These are phyloP conservation scores for Drosophila gaucha DNA, from an alignment of 2,888 invertebrate genomes.

Conservation along the genomic window DNA sequence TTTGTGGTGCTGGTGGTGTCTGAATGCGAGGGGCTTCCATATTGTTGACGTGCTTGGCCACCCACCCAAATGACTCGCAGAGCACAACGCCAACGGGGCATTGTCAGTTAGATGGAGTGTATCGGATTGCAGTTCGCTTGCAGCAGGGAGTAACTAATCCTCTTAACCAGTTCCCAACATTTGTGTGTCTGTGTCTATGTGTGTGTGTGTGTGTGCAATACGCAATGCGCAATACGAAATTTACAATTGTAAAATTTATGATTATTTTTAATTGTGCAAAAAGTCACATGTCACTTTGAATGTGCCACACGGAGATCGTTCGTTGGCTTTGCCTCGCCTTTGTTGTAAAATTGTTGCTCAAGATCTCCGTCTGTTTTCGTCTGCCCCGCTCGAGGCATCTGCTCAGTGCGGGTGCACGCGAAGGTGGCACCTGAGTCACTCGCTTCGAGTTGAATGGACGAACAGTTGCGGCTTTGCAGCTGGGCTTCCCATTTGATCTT, in stretches of 20 bases:
- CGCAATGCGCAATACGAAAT: constrained; percentile 15
- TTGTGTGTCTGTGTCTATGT: not conserved
- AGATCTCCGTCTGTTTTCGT: constrained; percentile 8
- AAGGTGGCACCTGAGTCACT: constrained; percentile 48
- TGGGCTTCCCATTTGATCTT: constrained; percentile 13
- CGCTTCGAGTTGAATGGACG: constrained; percentile 44
- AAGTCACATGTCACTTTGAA: constrained; percentile 38
- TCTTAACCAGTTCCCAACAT: constrained; percentile 40
- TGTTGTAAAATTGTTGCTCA: constrained; percentile 35
- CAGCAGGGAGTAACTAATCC: constrained; percentile 40
- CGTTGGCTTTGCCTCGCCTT: constrained; percentile 26
- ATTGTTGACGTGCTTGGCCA: constrained; percentile 46
- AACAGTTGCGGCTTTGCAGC: constrained; percentile 9
- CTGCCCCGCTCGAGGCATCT: constrained; percentile 4
- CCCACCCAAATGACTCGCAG: constrained; percentile 69
- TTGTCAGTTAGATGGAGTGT: constrained; percentile 72
- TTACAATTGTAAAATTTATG: constrained; percentile 29
- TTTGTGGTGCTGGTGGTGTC: constrained; percentile 9
- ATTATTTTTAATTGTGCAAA: constrained; percentile 48
- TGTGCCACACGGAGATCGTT: constrained; percentile 22
- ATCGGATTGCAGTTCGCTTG: constrained; percentile 57
- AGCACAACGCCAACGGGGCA: constrained; percentile 50
- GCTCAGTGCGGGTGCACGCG: constrained; percentile 34
- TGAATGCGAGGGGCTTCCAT: constrained; percentile 65
- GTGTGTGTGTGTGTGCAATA: constrained; percentile 7